Evolutionary conservation across 2,113 vertebrate species (phyloP).

Genomic region (Dromaius novaehollandiae): DNA sequence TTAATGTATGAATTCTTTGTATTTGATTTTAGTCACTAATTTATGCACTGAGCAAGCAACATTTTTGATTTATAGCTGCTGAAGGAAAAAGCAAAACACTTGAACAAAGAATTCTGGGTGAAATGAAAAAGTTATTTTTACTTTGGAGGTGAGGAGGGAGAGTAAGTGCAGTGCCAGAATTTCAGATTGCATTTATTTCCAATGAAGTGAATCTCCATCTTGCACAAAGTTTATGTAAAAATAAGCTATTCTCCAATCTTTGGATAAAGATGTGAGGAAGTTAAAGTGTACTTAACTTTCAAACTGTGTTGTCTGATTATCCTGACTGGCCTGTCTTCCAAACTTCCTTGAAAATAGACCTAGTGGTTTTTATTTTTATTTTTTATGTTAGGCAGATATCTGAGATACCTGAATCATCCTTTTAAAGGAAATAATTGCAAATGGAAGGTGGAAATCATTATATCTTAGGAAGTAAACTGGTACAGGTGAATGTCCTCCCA

Average conservation of each 20-base stretch:
- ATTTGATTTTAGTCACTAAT: background rate
- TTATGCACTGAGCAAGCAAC: background rate
- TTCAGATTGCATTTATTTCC: background rate
- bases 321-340: background rate
- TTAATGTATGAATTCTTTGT: background rate
- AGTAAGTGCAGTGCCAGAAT: background rate
- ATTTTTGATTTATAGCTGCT: background rate
- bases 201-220: background rate
- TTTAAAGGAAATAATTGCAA: constrained; percentile 1
- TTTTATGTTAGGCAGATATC: constrained; percentile 38
- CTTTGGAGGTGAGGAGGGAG: background rate
- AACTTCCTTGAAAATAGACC: constrained; percentile 4
- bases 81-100: background rate
- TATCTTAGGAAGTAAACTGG: background rate
- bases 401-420: constrained; percentile 39
- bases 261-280: background rate
- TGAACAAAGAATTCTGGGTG: background rate
- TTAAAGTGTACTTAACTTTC: background rate
- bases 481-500: background rate
- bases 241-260: background rate
- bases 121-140: constrained; percentile 4
- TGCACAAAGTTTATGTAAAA: background rate
- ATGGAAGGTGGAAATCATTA: constrained; percentile 48
- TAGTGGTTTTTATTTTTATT: background rate
- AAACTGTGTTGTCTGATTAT: background rate